Base-by-base conservation (phyloP, 2,888 invertebrate genomes). In the Smittia aterrima region DNA sequence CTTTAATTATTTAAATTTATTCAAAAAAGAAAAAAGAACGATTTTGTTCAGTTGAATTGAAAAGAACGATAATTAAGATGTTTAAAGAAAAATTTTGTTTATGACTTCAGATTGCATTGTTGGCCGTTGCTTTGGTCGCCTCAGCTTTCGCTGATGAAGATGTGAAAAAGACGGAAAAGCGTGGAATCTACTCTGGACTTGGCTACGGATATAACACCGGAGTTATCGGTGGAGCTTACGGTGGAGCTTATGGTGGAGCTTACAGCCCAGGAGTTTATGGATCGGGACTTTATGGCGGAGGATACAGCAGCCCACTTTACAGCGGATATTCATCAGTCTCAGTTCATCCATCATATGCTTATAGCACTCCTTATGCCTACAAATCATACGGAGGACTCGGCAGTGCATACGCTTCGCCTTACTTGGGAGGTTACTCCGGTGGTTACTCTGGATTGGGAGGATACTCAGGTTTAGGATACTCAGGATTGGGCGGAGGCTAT, bases 251-350 rank as follows among this genome's bases (percentile, higher is more conserved):
- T 40, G 1, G 24, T 9, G 64, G 58, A 18, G 18, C 18, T 58
- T 58, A 58, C 22, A 58, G 22, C 58, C 58, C 58, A 4, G 18
- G 18, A 58, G 6, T 9, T 18, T n/a, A 18, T 18, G n/a, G 18
- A 7, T 13, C 11, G 18, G 18, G 18, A 58, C n/a, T 9, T 18
- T n/a, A 18, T 18, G n/a, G 18, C 11, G 16, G 47, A n/a, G 18
- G 20, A 4, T 58, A 58, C 58, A 58, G 58, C 58, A 58, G 58
- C 58, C 70, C 70, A 54, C 25, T 70, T 1, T 53, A 53, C 27
- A 27, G 25, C n/a, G 70, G 70, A 27, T 70, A 70, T 18, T 70
- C 70, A 53, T 11, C 53, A 0, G 70, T 70, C n/a, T 70, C 70
- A 32, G 32, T 27, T 32, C 54, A 70, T 32, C 70, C 70, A 18